A percentile compares a stretch with the other conserved stretches of the same genome.
These are phyloP conservation scores for Clarias macrocephalus DNA, from an alignment of 2,113 vertebrate genomes.

Conservation along the genomic window DNA sequence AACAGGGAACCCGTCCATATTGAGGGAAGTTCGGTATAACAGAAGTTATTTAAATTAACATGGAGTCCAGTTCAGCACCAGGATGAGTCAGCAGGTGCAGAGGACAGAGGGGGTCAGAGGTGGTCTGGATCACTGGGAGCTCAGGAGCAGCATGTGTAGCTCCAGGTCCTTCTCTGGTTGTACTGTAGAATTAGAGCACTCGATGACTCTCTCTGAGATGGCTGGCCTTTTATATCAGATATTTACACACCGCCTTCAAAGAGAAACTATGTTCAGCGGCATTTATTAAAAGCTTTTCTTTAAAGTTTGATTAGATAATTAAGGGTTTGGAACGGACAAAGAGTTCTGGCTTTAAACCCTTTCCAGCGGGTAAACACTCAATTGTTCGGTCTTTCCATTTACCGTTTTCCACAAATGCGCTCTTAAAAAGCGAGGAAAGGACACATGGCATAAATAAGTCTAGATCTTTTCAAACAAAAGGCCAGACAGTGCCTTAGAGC, in stretches of 20 bases:
- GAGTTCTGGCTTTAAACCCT: background rate
- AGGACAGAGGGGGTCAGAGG: too few relatives aligned
- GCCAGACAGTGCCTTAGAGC: background rate
- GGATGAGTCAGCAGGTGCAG: too few relatives aligned
- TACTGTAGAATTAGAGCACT: background rate
- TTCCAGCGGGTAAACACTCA: background rate
- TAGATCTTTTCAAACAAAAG: background rate
- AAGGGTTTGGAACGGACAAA: background rate
- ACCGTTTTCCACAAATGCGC: background rate
- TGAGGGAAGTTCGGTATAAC: too few relatives aligned
- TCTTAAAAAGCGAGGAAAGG: background rate
- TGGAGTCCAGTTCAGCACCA: too few relatives aligned
- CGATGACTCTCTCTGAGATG: background rate
- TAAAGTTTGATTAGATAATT: background rate
- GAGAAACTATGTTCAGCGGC: background rate
- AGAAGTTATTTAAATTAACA: too few relatives aligned
- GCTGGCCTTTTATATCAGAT: background rate
- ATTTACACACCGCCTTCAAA: background rate
- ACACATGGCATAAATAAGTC: background rate
- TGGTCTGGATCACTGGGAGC: too few relatives aligned
- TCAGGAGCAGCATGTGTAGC: too few relatives aligned
- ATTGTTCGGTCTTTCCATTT: background rate
- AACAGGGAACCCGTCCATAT: too few relatives aligned
- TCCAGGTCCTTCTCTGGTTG: too few relatives aligned
- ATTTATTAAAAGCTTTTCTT: background rate